Conservation (phyloP, 2,797 vertebrate genomes). For the Dendrocincla tyrannina region DNA sequence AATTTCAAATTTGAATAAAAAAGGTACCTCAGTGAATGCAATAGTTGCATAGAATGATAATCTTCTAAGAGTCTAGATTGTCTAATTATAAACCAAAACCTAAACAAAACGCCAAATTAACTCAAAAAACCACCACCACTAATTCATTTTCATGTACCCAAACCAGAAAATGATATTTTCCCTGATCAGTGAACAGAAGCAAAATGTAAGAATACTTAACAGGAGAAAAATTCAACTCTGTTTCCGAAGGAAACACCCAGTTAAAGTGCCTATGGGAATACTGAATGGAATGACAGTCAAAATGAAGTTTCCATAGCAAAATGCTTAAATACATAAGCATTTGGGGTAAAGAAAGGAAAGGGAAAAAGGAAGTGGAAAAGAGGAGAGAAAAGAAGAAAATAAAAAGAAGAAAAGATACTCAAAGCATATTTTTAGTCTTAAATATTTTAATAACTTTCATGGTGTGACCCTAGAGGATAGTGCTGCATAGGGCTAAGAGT, state of each 20-base stretch:
- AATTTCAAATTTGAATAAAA: neutral
- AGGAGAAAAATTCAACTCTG: neutral
- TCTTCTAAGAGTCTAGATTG: neutral
- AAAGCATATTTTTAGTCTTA: neutral
- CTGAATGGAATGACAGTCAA: neutral
- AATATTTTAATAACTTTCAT: neutral
- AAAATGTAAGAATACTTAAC: neutral
- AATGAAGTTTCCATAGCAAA: neutral
- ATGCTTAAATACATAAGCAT: neutral
- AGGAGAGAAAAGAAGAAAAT: neutral
- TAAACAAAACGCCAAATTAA: neutral
- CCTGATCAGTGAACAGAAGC: neutral
- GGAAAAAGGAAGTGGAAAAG: accelerated
- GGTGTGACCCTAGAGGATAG: neutral
- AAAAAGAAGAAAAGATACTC: accelerated
- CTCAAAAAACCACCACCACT: neutral
- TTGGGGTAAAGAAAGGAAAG: neutral
- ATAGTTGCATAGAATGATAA: neutral
- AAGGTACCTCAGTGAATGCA: neutral
- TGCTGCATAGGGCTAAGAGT: neutral
- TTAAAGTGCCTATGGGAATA: neutral
- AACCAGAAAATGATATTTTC: neutral
- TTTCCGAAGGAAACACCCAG: neutral
- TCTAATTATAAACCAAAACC: neutral
- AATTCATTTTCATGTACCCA: neutral